Evolutionary conservation across 2,113 vertebrate genomes (phyloP).

Genomic region (Vimba vimba): DNA sequence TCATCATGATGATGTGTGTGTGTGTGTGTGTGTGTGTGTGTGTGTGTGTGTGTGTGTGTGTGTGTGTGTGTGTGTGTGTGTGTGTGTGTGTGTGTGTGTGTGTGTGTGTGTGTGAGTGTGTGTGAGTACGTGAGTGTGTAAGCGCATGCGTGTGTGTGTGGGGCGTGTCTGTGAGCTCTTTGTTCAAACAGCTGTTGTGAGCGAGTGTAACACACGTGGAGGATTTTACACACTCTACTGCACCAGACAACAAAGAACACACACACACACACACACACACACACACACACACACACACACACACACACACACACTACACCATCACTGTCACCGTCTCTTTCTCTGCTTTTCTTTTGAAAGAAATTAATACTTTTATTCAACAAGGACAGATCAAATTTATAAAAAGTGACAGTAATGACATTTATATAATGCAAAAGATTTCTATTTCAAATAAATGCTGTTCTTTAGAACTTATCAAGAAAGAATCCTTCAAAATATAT

Average conservation of each 20-base stretch:
- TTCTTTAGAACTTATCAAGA: too few relatives aligned
- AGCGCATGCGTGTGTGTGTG: constrained; percentile 16
- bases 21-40: constrained; percentile 3
- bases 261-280: constrained; percentile 12
- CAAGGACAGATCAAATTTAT: too few relatives aligned
- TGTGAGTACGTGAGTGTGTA: not conserved
- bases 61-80: not conserved
- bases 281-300: constrained; percentile 18
- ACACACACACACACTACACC: constrained; percentile 5
- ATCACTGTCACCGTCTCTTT: not conserved
- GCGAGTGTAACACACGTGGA: not conserved
- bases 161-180: constrained; percentile 42
- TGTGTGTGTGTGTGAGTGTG: constrained; percentile 8
- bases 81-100: not conserved
- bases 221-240: constrained; percentile 13
- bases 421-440: too few relatives aligned
- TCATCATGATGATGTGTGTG: not conserved
- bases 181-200: constrained; percentile 50
- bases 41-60: not conserved
- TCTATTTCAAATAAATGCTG: too few relatives aligned
- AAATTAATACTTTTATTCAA: too few relatives aligned
- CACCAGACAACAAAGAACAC: constrained; percentile 31
- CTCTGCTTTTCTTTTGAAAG: not conserved
- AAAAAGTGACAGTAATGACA: too few relatives aligned
- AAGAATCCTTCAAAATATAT: too few relatives aligned